phyloP scores from a whole-genome alignment of 1,140 invertebrate genomes.

The Drosophila tropicalis region DNA sequence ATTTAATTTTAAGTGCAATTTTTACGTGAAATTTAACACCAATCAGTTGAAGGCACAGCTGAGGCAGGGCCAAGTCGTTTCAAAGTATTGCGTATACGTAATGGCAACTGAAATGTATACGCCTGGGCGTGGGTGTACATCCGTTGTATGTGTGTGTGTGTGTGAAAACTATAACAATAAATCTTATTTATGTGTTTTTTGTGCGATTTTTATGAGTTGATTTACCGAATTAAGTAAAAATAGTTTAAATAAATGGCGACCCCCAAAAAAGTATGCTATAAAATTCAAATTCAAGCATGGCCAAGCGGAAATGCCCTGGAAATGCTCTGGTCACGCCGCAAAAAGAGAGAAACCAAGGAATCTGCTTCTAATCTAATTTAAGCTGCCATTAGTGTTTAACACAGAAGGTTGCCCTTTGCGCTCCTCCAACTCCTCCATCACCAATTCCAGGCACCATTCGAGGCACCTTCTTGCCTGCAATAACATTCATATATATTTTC shows the following conservation, averaged over 20 bases:
- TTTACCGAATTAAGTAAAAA: slow-evolving; percentile 50
- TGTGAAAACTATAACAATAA: slow-evolving; percentile 69
- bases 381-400: slow-evolving; percentile 79
- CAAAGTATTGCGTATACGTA: slow-evolving; percentile 62
- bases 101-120: slow-evolving; percentile 44
- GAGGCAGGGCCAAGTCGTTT: slow-evolving; percentile 27
- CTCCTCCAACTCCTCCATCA: slow-evolving; percentile 6
- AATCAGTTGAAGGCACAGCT: slow-evolving; percentile 11
- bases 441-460: neutral
- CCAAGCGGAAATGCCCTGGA: slow-evolving; percentile 43
- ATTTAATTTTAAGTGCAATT: slow-evolving; percentile 66
- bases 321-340: slow-evolving; percentile 69
- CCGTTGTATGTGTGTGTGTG: slow-evolving; percentile 19
- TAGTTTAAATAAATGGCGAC: slow-evolving; percentile 74
- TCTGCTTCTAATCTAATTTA: slow-evolving; percentile 72
- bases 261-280: slow-evolving; percentile 47
- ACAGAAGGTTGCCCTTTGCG: slow-evolving; percentile 30
- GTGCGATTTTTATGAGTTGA: slow-evolving; percentile 78
- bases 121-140: slow-evolving; percentile 15
- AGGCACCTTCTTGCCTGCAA: neutral
- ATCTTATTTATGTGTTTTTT: slow-evolving; percentile 77
- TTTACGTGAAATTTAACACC: slow-evolving; percentile 75
- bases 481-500: slow-evolving; percentile 12
- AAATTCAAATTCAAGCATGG: slow-evolving; percentile 57
- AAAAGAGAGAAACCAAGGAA: slow-evolving; percentile 4